Conservation (phyloP, 2,888 invertebrate genomes). For the Papilio protenor region DNA sequence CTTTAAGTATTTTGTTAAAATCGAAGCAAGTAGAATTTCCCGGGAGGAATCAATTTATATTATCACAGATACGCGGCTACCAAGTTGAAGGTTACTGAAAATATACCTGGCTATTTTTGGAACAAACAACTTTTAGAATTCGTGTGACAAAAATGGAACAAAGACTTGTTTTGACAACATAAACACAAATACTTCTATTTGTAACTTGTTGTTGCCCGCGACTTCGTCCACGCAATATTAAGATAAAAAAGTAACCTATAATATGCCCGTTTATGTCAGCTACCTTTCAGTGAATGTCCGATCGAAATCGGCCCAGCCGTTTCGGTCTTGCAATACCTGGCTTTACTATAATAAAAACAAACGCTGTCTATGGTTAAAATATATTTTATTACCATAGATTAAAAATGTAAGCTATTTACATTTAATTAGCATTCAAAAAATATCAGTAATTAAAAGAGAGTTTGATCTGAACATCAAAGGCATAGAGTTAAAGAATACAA, state of each 20-base stretch:
- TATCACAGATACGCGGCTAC: conserved; percentile 15
- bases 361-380: neutral
- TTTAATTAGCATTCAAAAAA: conserved; percentile 15
- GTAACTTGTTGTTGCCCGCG: too few species aligned
- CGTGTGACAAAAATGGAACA: too few species aligned
- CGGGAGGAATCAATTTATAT: conserved; percentile 32
- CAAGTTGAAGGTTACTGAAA: conserved; percentile 21
- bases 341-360: too few species aligned
- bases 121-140: too few species aligned
- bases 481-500: neutral
- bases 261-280: too few species aligned
- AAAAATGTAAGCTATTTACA: neutral
- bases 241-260: too few species aligned
- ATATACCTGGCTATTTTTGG: neutral
- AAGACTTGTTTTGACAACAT: too few species aligned
- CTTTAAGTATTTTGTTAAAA: conserved; percentile 40
- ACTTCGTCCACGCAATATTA: too few species aligned
- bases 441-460: neutral
- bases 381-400: neutral
- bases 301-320: too few species aligned
- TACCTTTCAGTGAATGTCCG: too few species aligned
- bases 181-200: neutral
- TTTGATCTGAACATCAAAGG: conserved; percentile 13
- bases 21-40: conserved; percentile 37
- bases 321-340: too few species aligned